phyloP scores from a whole-genome alignment of 2,888 invertebrate species.

The Stenurella melanura region DNA sequence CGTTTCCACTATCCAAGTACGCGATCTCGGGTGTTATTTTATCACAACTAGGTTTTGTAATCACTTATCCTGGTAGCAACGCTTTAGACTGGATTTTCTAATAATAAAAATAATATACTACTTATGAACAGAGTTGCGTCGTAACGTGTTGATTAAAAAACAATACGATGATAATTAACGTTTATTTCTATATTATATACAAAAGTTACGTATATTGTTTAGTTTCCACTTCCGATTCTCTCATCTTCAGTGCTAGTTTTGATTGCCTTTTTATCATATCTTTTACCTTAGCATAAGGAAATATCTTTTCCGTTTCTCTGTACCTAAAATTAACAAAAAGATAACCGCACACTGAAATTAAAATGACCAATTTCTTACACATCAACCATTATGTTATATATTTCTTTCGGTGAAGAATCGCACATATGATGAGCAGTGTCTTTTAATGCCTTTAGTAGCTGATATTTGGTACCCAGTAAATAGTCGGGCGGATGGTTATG shows the following conservation, averaged over 20 bases:
- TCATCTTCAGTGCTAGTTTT: background rate
- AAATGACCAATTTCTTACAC: background rate
- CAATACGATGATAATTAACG: background rate
- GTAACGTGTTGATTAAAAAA: background rate
- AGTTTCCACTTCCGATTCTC: background rate
- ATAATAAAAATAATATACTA: too few relatives aligned
- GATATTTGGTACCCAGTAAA: background rate
- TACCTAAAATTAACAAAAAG: slow-evolving; percentile 5
- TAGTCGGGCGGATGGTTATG: slow-evolving; percentile 15
- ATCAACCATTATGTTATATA: background rate
- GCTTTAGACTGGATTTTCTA: too few relatives aligned
- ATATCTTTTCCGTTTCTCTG: background rate
- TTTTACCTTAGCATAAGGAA: background rate
- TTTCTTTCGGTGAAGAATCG: background rate
- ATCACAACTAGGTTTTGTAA: too few relatives aligned
- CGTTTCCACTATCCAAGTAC: too few relatives aligned
- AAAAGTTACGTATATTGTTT: background rate
- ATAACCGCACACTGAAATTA: background rate
- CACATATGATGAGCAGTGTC: background rate
- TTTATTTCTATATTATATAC: background rate
- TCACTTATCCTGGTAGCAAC: too few relatives aligned
- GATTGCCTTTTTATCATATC: background rate
- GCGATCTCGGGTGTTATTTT: too few relatives aligned
- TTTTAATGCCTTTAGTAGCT: background rate
- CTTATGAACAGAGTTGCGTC: too few relatives aligned